Conservation (phyloP, 1,140 invertebrate genomes). For the Xylocopa sonorina region DNA sequence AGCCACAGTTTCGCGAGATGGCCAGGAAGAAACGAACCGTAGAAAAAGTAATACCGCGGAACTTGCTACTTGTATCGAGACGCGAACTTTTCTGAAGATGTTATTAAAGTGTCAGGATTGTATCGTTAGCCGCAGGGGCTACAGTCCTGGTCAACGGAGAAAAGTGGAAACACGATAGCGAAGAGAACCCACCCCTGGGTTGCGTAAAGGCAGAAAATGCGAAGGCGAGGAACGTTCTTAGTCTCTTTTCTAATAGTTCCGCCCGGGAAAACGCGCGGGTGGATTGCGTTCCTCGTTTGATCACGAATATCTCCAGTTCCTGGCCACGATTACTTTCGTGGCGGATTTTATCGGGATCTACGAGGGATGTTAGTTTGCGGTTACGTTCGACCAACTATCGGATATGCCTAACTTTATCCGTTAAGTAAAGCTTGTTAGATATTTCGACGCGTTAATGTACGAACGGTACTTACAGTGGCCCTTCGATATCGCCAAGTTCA, state of each 20-base stretch:
- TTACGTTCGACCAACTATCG: conserved; percentile 30
- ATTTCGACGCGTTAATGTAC: conserved; percentile 35
- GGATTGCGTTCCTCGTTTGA: not conserved
- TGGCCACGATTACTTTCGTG: not conserved
- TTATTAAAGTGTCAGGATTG: conserved; percentile 41
- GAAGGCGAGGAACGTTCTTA: not conserved
- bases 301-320: not conserved
- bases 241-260: not conserved
- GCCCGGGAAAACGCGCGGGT: not conserved
- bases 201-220: not conserved
- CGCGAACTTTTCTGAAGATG: conserved; percentile 1
- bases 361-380: not conserved
- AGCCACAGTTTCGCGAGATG: too few species aligned
- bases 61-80: conserved; percentile 12
- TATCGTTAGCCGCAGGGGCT: conserved; percentile 10
- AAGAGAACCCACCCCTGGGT: conserved; percentile 4
- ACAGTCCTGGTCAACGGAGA: not conserved
- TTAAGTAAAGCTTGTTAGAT: conserved; percentile 37
- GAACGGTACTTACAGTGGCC: not conserved
- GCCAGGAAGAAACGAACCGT: not conserved
- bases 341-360: not conserved
- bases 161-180: conserved; percentile 32
- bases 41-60: conserved; percentile 14
- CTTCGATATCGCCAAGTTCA: too few species aligned
- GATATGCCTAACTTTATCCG: conserved; percentile 39